phyloP scores from a whole-genome alignment of 2,888 invertebrate genomes.

The Quadroppia sp. region DNA sequence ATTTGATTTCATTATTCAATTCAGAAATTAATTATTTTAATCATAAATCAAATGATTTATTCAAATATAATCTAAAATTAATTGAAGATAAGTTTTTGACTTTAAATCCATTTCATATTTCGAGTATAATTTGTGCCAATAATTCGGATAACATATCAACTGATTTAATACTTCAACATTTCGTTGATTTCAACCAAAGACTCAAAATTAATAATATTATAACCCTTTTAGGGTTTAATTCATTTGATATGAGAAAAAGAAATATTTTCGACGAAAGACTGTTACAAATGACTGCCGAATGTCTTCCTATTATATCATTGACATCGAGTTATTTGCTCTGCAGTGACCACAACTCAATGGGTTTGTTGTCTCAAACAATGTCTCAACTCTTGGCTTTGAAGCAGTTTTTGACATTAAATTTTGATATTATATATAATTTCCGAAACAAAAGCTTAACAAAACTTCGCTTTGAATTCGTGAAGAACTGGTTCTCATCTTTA shows the following conservation, averaged over 20 bases:
- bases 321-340: conserved; percentile 18
- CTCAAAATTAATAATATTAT: conserved; percentile 14
- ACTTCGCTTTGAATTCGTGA: not conserved
- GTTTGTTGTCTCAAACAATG: not conserved
- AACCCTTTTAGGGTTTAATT: not conserved
- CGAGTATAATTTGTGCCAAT: not conserved
- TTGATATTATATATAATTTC: not conserved
- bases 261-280: not conserved
- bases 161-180: conserved; percentile 8
- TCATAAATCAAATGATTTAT: not conserved
- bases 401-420: conserved; percentile 27
- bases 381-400: not conserved
- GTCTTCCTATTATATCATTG: conserved; percentile 14
- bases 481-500: conserved; percentile 14
- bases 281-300: not conserved
- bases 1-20: not conserved
- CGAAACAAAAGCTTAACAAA: not conserved
- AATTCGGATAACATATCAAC: not conserved
- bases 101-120: conserved; percentile 13
- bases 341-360: conserved; percentile 9
- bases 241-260: not conserved
- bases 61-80: not conserved
- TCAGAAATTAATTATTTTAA: not conserved
- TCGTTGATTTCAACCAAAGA: conserved; percentile 14
- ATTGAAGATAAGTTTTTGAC: conserved; percentile 1